Percentiles rank a stretch among this genome's conserved stretches.
These are phyloP conservation scores for Ptyas mucosa DNA, from an alignment of 2,113 vertebrate genomes.

Conservation along the genomic window DNA sequence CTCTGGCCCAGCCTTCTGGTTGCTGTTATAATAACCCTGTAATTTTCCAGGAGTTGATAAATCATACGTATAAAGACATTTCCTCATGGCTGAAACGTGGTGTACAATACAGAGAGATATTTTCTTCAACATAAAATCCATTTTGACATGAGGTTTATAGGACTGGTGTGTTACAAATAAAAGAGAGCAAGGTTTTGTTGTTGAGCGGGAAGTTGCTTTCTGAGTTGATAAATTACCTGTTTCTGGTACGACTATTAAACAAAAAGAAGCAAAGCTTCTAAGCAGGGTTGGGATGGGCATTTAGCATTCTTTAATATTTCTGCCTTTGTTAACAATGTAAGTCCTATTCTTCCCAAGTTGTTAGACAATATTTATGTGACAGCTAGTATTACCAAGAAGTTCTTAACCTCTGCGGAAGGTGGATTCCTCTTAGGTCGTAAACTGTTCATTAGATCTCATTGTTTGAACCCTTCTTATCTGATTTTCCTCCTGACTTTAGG, in stretches of 20 bases:
- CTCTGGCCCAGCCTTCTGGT: not conserved
- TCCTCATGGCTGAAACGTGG: slow-evolving; percentile 19
- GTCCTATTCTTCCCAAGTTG: not conserved
- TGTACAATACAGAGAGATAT: not conserved
- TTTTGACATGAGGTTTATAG: slow-evolving; percentile 18
- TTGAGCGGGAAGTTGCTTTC: not conserved
- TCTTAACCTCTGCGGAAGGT: not conserved
- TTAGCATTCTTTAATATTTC: not conserved
- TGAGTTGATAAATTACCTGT: not conserved
- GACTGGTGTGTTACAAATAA: slow-evolving; percentile 21
- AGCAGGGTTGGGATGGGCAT: not conserved
- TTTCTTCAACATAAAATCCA: not conserved
- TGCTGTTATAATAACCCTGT: not conserved
- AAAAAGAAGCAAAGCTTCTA: not conserved
- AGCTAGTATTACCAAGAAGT: not conserved
- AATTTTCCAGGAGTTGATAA: slow-evolving; percentile 32
- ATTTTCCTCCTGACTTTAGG: not conserved
- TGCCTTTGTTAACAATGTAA: not conserved
- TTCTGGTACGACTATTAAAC: not conserved
- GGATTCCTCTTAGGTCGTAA: not conserved
- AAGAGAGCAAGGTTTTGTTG: slow-evolving; percentile 9
- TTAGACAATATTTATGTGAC: not conserved
- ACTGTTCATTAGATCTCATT: not conserved
- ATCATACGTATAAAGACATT: slow-evolving; percentile 12
- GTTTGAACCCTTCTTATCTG: not conserved